Evolutionary conservation across 2,113 vertebrate species (phyloP).

Genomic region (Hydrolagus affinis): DNA sequence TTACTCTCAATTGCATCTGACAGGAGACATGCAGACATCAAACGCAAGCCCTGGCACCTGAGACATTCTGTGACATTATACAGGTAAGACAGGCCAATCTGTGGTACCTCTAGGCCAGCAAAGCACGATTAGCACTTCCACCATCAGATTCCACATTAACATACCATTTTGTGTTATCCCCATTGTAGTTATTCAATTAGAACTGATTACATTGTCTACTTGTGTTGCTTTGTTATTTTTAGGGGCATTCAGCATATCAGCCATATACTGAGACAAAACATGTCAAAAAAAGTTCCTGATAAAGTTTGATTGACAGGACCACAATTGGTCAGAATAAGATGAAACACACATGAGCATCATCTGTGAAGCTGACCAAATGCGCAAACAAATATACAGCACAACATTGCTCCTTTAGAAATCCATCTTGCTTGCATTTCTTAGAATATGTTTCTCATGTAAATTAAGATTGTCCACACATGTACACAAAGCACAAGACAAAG

Average conservation of each 20-base stretch:
- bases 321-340: neutral
- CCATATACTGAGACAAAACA: neutral
- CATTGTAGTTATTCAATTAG: conserved; percentile 21
- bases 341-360: neutral
- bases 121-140: conserved; percentile 57
- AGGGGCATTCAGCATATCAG: neutral
- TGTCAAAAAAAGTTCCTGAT: neutral
- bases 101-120: conserved; percentile 61
- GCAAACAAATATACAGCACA: neutral
- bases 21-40: conserved; percentile 62
- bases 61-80: conserved; percentile 64
- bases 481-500: neutral
- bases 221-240: neutral
- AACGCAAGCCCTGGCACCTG: conserved; percentile 62
- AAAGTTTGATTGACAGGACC: neutral
- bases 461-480: neutral
- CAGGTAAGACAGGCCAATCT: conserved; percentile 67
- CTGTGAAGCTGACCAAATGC: neutral
- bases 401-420: neutral
- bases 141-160: conserved; percentile 45
- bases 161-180: neutral
- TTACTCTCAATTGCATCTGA: conserved; percentile 70
- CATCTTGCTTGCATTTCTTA: neutral
- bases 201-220: conserved; percentile 14
- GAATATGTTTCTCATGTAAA: neutral